Evolutionary conservation across 2,113 vertebrate species (phyloP), one percentile per base, ranked within the genome.

Genomic region (Condylura cristata): DNA sequence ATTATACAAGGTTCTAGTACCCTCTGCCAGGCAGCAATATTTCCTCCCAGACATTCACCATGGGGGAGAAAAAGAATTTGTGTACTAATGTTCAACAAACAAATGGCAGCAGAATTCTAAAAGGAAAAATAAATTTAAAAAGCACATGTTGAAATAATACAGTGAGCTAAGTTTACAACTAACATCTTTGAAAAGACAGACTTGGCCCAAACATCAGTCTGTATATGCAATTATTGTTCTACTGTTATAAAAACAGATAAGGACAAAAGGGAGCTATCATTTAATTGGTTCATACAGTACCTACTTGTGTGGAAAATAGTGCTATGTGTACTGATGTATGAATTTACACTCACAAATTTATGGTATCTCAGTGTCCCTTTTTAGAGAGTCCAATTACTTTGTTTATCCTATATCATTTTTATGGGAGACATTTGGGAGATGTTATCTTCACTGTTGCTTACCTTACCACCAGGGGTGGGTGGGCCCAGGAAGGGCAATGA

Each of bases 91-190:
- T 44, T 96, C 68, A 94, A 78, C 61, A 96, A 89, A 92, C 93
- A 93, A 95, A 95, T 90, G 81, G 85, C 56, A 92, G 48, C 78
- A 86, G 78, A 39, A 89, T 91, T 91, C 63, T 93, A 95, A 80
- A 74, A 92, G 88, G 82, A 88, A 95, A 96, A 95, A 79, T 72
- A 94, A 95, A 83, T 61, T 61, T 28, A 61, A 28, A 61, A 61
- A 84, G 86, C 51, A 76, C 79, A 95, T 76, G 63, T 7, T 90
- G 91, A 95, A 96, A 93, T 89, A 84, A 89, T 70, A 91, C 53
- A 91, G 75, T 65, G 20, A 16, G 32, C 60, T 95, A 81, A 87
- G 95, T 94, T 91, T 93, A 94, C 28, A 91, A 95, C 72, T 87
- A 91, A 76, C 82, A 53, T 89, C 89, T 93, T 89, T 90, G 58